Percentiles rank a stretch among this genome's conserved stretches.
Conservation (phyloP, 2,888 invertebrate species). For the Sympetrum striolatum region DNA sequence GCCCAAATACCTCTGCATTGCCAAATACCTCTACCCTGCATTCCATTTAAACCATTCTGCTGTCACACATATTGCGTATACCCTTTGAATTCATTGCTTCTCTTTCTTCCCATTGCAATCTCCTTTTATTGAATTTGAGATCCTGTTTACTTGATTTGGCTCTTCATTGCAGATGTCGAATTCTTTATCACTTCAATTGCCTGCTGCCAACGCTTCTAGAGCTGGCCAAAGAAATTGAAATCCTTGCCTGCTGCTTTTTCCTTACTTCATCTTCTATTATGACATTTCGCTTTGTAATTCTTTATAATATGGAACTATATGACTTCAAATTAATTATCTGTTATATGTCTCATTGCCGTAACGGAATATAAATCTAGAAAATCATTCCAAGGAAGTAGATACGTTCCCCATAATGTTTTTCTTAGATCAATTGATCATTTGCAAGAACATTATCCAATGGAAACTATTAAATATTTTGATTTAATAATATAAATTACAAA, state of each 20-base stretch:
- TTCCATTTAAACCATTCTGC: not conserved
- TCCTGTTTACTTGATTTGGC: not conserved
- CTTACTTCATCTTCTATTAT: no score
- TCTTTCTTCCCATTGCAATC: not conserved
- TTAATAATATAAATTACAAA: no score
- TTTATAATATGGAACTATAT: no score
- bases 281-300: no score
- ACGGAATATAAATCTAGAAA: no score
- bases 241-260: not conserved
- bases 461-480: no score
- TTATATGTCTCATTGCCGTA: no score
- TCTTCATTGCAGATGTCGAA: not conserved
- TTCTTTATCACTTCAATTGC: not conserved
- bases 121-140: not conserved
- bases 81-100: not conserved
- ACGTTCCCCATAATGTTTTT: no score
- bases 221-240: not conserved
- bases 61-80: not conserved
- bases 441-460: no score
- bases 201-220: not conserved
- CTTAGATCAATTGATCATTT: no score
- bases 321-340: no score
- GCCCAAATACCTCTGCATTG: not conserved
- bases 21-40: not conserved
- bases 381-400: no score